Conservation (phyloP, 2,888 invertebrate species). For the Andrena hattorfiana region DNA sequence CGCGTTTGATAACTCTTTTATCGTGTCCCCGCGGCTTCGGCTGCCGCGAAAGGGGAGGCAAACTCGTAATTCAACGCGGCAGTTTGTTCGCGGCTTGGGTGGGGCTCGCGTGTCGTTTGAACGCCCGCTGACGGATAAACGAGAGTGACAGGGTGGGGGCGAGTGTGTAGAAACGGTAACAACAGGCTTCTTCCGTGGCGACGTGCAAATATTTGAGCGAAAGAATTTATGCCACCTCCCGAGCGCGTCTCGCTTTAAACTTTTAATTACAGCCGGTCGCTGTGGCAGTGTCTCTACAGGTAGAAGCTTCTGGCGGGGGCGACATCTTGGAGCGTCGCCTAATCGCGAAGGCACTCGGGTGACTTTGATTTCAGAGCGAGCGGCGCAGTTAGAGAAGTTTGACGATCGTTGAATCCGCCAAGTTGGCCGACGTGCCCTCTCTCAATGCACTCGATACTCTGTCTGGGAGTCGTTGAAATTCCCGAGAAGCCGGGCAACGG, state of each 20-base stretch:
- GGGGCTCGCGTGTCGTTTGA: conserved; percentile 45
- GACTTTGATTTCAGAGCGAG: conserved; percentile 29
- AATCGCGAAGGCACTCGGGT: conserved; percentile 15
- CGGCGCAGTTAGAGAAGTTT: conserved; percentile 56
- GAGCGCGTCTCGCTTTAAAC: conserved; percentile 58
- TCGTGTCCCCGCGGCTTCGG: conserved; percentile 31
- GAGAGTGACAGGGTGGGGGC: background rate
- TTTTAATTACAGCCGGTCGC: conserved; percentile 68
- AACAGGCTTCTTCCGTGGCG: conserved; percentile 33
- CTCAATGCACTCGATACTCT: background rate
- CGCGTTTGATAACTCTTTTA: conserved; percentile 55
- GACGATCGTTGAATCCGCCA: conserved; percentile 57
- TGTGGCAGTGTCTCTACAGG: conserved; percentile 40
- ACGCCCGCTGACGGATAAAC: conserved; percentile 11
- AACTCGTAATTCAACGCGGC: conserved; percentile 56
- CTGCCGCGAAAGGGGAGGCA: conserved; percentile 10
- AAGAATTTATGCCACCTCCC: conserved; percentile 25
- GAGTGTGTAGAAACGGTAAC: conserved; percentile 1
- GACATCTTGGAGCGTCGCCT: too few species aligned
- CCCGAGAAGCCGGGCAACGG: background rate
- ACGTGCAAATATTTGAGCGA: conserved; percentile 71
- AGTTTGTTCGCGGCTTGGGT: conserved; percentile 52
- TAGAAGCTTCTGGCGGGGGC: background rate
- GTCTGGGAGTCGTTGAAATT: conserved; percentile 14
- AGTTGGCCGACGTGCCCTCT: conserved; percentile 29